Evolutionary conservation across 2,888 invertebrate species (phyloP).

Genomic region (Xylocampa areola): DNA sequence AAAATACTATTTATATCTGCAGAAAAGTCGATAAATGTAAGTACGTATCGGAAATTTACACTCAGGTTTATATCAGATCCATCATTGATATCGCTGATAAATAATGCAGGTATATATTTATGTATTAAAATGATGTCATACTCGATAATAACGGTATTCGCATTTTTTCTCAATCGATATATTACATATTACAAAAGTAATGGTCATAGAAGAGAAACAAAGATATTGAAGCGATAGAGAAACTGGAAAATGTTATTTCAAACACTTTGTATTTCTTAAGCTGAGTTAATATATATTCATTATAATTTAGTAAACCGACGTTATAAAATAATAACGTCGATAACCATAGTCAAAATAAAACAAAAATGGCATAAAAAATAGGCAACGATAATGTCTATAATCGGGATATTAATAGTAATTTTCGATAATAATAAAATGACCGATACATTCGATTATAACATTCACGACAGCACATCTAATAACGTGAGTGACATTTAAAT

Average conservation of each 20-base stretch:
- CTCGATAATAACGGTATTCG: conserved; percentile 16
- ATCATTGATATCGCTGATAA: conserved; percentile 44
- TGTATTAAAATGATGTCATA: conserved; percentile 40
- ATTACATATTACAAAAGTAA: conserved; percentile 8
- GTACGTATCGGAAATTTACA: conserved; percentile 32
- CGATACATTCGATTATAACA: not conserved
- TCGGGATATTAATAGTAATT: too few relatives aligned
- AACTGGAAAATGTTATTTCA: not conserved
- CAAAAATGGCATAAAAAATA: too few relatives aligned
- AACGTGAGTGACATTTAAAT: conserved; percentile 26
- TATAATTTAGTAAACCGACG: too few relatives aligned
- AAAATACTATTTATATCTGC: conserved; percentile 35
- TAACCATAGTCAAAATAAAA: too few relatives aligned
- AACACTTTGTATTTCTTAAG: too few relatives aligned
- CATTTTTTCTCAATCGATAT: conserved; percentile 18
- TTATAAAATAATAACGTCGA: too few relatives aligned
- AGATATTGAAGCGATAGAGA: not conserved
- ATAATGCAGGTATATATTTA: conserved; percentile 32
- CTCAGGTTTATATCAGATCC: conserved; percentile 30
- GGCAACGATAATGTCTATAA: too few relatives aligned
- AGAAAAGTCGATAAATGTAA: conserved; percentile 48
- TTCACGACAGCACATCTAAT: conserved; percentile 7
- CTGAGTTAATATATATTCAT: too few relatives aligned
- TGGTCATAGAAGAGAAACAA: conserved; percentile 7
- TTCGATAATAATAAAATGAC: too few relatives aligned